Base-by-base conservation (phyloP, 1,140 invertebrate species). In the Andricus grossulariae region DNA sequence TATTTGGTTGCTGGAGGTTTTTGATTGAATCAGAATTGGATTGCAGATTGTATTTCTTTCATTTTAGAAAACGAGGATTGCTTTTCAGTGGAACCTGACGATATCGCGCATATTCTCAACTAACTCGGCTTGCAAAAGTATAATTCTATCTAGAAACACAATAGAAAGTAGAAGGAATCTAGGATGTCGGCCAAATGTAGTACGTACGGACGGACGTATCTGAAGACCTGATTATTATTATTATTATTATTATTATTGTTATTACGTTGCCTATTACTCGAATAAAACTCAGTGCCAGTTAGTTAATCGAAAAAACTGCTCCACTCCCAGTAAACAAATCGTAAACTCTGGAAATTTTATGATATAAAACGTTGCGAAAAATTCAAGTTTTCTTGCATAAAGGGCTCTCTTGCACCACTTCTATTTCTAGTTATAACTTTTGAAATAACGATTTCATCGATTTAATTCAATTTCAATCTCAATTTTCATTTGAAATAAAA, bases 121-220 rank as follows among this genome's bases (percentile, higher is more conserved):
- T 32, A 32, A 32, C 25, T 32, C 25, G 77, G 50, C 39, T 83
- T 81, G 76, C 83, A 85, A 83, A 88, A 85, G 84, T 87, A 76
- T 84, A 87, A 86, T 85, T 79, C 85, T 76, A 87, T 87, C 82
- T 82, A 82, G 78, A 88, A 88, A 88, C 81, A 89, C 85, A 88
- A 89, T 89, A 88, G 88, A 89, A 89, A 89, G 85, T 85, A 87
- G 81, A 75, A 82, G 74, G 84, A 85, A 89, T 87, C 83, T 88
- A 88, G 87, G 87, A 85, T 89, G 86, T 52, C 81, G 83, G 70
- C 55, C 52, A 82, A 83, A 77, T 79, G 78, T 84, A 76, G 82
- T 76, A 78, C 74, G 70, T 60, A n/a, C 72, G 60, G 54, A n/a
- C 72, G 60, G 54, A 51, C 73, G 70, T 50, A 55, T 73, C 71